Evolutionary conservation across 2,113 vertebrate species (phyloP), one percentile per base, ranked within the genome.

Genomic region (Passerina amoena): DNA sequence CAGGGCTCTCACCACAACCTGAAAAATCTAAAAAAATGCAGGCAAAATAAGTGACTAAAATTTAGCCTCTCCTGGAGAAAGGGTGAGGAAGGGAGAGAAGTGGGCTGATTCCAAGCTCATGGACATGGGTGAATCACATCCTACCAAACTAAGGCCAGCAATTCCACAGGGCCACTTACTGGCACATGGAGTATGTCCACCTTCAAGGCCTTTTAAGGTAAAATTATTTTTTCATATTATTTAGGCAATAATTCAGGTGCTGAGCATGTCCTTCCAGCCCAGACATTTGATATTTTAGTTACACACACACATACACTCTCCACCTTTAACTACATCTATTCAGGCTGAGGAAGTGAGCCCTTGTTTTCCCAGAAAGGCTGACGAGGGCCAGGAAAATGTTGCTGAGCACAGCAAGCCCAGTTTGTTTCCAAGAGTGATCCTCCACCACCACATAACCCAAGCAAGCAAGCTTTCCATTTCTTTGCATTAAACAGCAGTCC

Each of bases 41-140:
- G 82, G 92, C 82, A 91, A 91, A 95, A 44, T 90, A 97, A 94
- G 82, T 96, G 95, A 96, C 86, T 96, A 95, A 92, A 96, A 96
- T 71, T 97, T 96, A 97, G 97, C 97, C 94, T 97, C 96, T 95
- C 86, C 82, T 88, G 80, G 78, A 80, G 84, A 79, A 64, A 78
- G 57, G 84, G 81, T 71, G 68, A 92, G 72, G 82, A 76, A 90
- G 80, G 79, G 89, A 91, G 65, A 85, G 56, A 93, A 93, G 88
- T 84, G 88, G 79, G 91, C 88, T 42, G 87, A 82, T 35, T 85
- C 66, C 59, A 73, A 81, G 85, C 82, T 92, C 80, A 45, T 3
- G 53, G 88, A 92, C 90, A 57, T 11, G 2, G 11, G 64, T 94
- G 94, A 93, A 92, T 86, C 90, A 68, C 28, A 78, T 78, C 86